Base-by-base conservation (phyloP, 2,797 vertebrate species). In the Otolemur crassicaudatus region DNA sequence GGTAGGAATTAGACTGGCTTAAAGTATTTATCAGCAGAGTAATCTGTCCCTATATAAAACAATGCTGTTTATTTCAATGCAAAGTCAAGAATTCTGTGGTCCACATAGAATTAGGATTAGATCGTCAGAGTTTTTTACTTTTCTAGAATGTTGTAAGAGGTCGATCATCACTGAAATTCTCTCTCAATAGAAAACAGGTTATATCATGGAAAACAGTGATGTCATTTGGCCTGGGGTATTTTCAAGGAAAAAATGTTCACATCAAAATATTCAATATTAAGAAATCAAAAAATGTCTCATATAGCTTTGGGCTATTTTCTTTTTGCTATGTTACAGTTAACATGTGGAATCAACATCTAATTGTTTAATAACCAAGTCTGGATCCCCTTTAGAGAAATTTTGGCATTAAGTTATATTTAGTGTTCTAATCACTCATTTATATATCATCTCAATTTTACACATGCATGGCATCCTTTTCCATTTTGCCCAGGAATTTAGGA, bases 31-130 rank as follows among this genome's bases (percentile, higher is more conserved):
- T 76, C 25, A 89, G 34, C 29, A 89, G 40, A 79, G 5, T 25
- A n/a, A 84, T 70, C n/a, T 75, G 80, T 75, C n/a, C 53, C 56
- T 90, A 92, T 65, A 90, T 56, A 93, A 92, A 69, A 46, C 49
- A 8, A 72, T 61, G 60, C 0, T 34, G 0, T 14, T 94, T 85
- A 91, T 75, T 73, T 37, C 31, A 84, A 84, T 17, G 27, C 12
- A 49, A 67, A 81, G 25, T 60, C 12, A 67, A 79, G 14, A 31
- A 49, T 63, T 25, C 70, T 81, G 27, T 82, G 20, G 3, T 79
- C 16, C 22, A 72, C 23, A 34, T 85, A 27, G 3, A 90, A 87
- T 87, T 60, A 60, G 14, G 31, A 76, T 80, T 56, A 77, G 14
- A 17, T 87, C 19, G 25, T 14, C 22, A 75, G 58, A 70, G 7